Percentiles rank a stretch among this genome's conserved stretches.
These are phyloP conservation scores for Eleginops maclovinus DNA, from an alignment of 2,113 vertebrate genomes.

Conservation along the genomic window DNA sequence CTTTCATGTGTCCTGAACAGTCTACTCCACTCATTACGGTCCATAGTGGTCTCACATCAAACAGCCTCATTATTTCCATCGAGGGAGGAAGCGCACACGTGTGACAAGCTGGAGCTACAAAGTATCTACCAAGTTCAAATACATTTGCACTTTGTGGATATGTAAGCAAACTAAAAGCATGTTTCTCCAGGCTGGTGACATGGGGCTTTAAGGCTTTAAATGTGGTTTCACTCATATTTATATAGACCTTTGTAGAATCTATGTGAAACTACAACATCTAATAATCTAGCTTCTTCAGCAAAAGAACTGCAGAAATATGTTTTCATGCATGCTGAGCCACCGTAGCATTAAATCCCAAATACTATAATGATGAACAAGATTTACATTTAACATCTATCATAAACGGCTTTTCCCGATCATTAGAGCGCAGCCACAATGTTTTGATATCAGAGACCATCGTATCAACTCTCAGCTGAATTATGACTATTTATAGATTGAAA, in stretches of 20 bases:
- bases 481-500: slow-evolving; percentile 80
- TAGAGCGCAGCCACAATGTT: slow-evolving; percentile 60
- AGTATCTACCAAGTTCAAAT: slow-evolving; percentile 77
- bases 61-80: slow-evolving; percentile 80
- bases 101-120: slow-evolving; percentile 63
- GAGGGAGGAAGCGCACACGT: slow-evolving; percentile 57
- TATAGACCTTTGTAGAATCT: slow-evolving; percentile 13
- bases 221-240: slow-evolving; percentile 32
- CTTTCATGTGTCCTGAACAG: slow-evolving; percentile 79
- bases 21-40: slow-evolving; percentile 76
- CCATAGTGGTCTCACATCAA: slow-evolving; percentile 73
- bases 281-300: slow-evolving; percentile 21
- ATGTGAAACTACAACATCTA: slow-evolving; percentile 18
- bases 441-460: slow-evolving; percentile 59
- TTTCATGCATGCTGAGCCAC: slow-evolving; percentile 7
- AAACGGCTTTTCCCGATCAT: slow-evolving; percentile 43
- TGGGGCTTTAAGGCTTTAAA: slow-evolving; percentile 6
- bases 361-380: slow-evolving; percentile 25
- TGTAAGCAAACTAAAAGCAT: slow-evolving; percentile 51
- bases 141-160: slow-evolving; percentile 60
- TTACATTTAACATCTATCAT: slow-evolving; percentile 37
- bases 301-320: slow-evolving; percentile 12
- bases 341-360: slow-evolving; percentile 7
- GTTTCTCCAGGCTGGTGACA: slow-evolving; percentile 39
- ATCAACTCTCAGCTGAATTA: slow-evolving; percentile 62